Base-by-base conservation (phyloP, 2,888 invertebrate species). In the Caradrina clavipalpis region DNA sequence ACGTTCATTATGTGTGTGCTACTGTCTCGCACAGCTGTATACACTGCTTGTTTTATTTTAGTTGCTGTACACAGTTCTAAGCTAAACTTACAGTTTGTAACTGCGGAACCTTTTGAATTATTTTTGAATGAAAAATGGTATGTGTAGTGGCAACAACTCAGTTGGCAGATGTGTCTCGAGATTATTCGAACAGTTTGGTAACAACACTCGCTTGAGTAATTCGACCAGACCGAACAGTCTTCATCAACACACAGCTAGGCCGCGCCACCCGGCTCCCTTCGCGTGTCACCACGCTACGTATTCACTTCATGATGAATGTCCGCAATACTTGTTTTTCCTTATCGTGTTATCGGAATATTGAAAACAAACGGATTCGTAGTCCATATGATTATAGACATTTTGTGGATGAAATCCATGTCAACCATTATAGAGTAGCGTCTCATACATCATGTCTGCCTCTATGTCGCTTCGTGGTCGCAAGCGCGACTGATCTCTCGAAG, bases 51-150 rank as follows among this genome's bases (percentile, higher is more conserved):
- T n/a, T 22, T 31, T n/a, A 31, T 54, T 39, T 39, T 13, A 21
- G 31, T 58, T 15, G 15, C 5, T 45, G 68, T 15, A 26, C 21
- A 56, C 42, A 51, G 45, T 26, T 55, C 35, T 13, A 39, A 31
- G 26, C 8, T 22, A 31, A 61, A 49, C 47, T 49, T 54, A 21
- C 31, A 21, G 15, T 54, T 60, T 22, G 19, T 13, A 55, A 55
- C 21, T 21, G 26, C 13, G 49, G 21, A 45, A 71, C 17, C 54
- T 55, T 70, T 26, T 26, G 26, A 54, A 65, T 35, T 21, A 47
- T 17, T 49, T 47, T 54, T 35, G 35, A 35, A 35, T 35, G n/a
- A 35, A 35, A 35, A 35, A 10, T 1, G 35, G 35, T 10, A 35
- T 35, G 35, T 35, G 8, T 35, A 10, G 35, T 35, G 35, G 10